Base-by-base conservation (phyloP, 2,888 invertebrate species). In the Candidula unifasciata region DNA sequence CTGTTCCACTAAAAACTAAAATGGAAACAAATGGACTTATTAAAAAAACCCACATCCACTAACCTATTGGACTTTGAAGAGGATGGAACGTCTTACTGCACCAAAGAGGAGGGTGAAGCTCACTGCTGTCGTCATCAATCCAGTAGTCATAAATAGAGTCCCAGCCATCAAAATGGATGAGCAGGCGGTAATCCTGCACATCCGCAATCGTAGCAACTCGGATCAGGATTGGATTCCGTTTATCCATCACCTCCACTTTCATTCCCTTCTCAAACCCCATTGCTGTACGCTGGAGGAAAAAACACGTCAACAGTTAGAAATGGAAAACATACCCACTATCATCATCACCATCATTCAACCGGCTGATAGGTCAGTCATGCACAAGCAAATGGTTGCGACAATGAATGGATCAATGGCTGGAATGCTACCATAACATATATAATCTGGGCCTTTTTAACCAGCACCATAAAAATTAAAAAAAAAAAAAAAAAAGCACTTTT, bases 31-130 rank as follows among this genome's bases (percentile, higher is more conserved):
- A n/a, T n/a, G n/a, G n/a, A n/a, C n/a, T n/a, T n/a, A n/a, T n/a
- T n/a, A n/a, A n/a, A n/a, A n/a, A n/a, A n/a, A n/a, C n/a, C n/a
- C n/a, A 8, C 18, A 27, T 16, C 13, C 52, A 85, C 92, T 90
- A 87, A 94, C 94, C 96, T 73, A 97, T 95, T 24, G 98, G 98
- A 18, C 96, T 96, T 93, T 97, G 97, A 44, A 98, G 94, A 0
- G 96, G 96, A 93, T 98, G 98, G 2, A 96, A 96, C 0, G 97
- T 97, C 79, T 97, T 97, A 87, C 96, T 95, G 93, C 97, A 97
- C 97, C 98, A 98, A 60, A 97, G 97, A 87, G 97, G 96, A 0
- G 98, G 98, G 94, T 98, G 97, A 90, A 98, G 95, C 93, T 98
- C 97, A 0, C 96, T 95, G 88, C 96, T 96, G 94, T 98, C 97